Evolutionary conservation across 2,888 invertebrate species (phyloP), one percentile per base, ranked within the genome.

Genomic region (Euzophera pinguis): DNA sequence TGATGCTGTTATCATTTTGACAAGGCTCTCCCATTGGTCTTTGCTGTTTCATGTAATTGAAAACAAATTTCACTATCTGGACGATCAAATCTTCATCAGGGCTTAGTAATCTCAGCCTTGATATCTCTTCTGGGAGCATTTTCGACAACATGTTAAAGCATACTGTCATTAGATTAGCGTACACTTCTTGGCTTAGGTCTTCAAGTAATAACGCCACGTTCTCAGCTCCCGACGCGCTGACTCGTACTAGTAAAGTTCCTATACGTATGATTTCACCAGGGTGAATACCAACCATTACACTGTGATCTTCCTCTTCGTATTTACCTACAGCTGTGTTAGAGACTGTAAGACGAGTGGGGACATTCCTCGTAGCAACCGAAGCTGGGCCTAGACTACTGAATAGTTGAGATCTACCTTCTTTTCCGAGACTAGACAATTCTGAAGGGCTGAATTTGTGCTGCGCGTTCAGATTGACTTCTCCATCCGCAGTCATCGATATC

Each of bases 401-500:
- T 39, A 90, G 55, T 47, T 88, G 73, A 0, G 80, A 54, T 17
- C 90, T 69, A 0, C 73, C 81, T 1, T 81, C 78, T 3, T 69
- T 69, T 0, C 81, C 83, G 39, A 90, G 62, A 1, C 61, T 72
- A 16, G 73, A 79, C 22, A 90, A 62, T 1, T 85, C 81, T 1
- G 84, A 68, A 0, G 91, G 90, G 52, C 80, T 78, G 48, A 83
- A 87, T 52, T 78, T 83, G 43, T 90, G 82, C 37, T 86, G 84
- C 0, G 84, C 67, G 59, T 91, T 91, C 42, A 91, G 61, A 54
- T 88, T 85, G 1, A 89, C 89, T 51, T 78, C 65, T 0, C 91
- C 91, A 17, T 89, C 90, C 0, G 85, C 58, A 0, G 88, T 82
- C 82, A 91, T 84, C 0, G 91, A 90, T 59, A 91, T 90, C 49